Base-by-base conservation (phyloP, 2,797 vertebrate species). In the Acanthopagrus latus region DNA sequence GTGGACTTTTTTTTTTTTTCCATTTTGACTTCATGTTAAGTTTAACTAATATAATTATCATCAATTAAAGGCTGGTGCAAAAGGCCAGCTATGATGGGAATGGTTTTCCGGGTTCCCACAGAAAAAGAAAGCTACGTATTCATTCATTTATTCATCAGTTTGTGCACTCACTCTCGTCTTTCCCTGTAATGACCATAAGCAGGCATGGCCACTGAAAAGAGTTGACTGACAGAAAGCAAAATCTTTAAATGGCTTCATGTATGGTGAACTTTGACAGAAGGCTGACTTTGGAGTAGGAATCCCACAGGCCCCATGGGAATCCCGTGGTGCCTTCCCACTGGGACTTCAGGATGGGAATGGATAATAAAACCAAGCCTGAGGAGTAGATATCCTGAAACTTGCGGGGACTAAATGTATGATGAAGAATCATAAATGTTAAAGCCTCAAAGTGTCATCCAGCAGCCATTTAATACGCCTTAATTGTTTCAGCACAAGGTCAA, bases 261-360 rank as follows among this genome's bases (percentile, higher is more conserved):
- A 21, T 27, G 48, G 17, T 79, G 50, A 71, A 63, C 63, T 59
- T 38, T 58, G 12, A 59, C 43, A 17, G 11, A 52, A 68, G 54
- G 64, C 23, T 17, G 46, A 41, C 41, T 76, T 60, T 14, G 48
- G 33, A 64, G 76, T 68, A 76, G 52, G 58, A 60, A 58, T 59
- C 64, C 47, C 57, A 58, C 17, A 21, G 69, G 33, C 56, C 41
- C 51, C 64, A 0, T 13, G 68, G 63, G 81, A 69, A 20, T 48
- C 25, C 68, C 7, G 16, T 57, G 56, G 64, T 29, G 50, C 12
- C 25, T 65, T 78, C 78, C 56, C 50, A 63, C 70, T 56, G 78
- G 23, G 50, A 25, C 71, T 80, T 29, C n/a, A 58, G n/a, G 46
- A 66, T 64, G 63, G 63, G 25, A 81, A 50, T 38, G 10, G 50